phyloP scores from a whole-genome alignment of 2,113 vertebrate genomes.

The Hippocampus zosterae region DNA sequence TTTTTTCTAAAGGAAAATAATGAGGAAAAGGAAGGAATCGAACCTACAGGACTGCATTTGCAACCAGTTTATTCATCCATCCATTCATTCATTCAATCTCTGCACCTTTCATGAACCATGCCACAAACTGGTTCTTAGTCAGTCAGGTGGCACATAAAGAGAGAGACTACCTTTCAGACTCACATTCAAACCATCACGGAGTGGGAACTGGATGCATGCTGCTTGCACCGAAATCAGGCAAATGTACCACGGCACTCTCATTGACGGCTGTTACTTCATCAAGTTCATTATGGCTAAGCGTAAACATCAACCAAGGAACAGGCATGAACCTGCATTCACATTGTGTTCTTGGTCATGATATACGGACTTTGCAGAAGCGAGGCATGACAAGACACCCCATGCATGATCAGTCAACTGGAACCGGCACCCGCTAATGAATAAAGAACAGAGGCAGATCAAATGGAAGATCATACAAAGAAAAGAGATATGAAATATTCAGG shows the following conservation, averaged over 20 bases:
- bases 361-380: constrained; percentile 1
- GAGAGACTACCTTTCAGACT: too few relatives aligned
- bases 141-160: too few relatives aligned
- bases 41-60: neutral
- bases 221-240: too few relatives aligned
- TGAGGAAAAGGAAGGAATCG: neutral
- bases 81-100: too few relatives aligned
- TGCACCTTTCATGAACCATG: too few relatives aligned
- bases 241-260: too few relatives aligned
- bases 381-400: constrained; percentile 15
- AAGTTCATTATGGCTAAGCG: neutral
- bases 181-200: too few relatives aligned
- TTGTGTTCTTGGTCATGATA: neutral
- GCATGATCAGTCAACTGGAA: constrained; percentile 7
- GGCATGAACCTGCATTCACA: neutral
- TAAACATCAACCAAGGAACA: neutral
- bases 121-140: too few relatives aligned
- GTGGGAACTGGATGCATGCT: too few relatives aligned
- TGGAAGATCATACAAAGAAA: constrained; percentile 33
- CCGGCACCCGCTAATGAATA: constrained; percentile 42
- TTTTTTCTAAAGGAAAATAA: neutral
- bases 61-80: too few relatives aligned
- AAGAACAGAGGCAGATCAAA: constrained; percentile 39
- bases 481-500: constrained; percentile 26
- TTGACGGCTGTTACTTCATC: neutral